Base-by-base conservation (phyloP, 2,888 invertebrate genomes). In the Linyphia triangularis region DNA sequence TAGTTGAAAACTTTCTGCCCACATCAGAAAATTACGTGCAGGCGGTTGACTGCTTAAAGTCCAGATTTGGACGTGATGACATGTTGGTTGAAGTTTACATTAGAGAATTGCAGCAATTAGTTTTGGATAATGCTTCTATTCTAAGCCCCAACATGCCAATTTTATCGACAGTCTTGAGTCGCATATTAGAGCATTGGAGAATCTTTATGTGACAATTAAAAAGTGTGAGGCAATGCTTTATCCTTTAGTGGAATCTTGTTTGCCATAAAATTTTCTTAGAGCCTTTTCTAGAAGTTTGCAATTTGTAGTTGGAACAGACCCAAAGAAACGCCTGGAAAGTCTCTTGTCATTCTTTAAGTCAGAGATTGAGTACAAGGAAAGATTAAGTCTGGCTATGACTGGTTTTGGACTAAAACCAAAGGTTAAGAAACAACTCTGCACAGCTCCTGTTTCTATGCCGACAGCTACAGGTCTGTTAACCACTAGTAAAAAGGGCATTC, bases 211-310 rank as follows among this genome's bases (percentile, higher is more conserved):
- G 9, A 85, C 88, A 16, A 37, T 5, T 7, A 85, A 90, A 59
- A 26, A 67, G 84, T 78, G n/a, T 26, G 84, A 63, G 2, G 28
- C 65, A 2, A 82, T 89, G 67, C 40, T 90, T 6, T 90, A 75
- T 65, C 86, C 86, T 13, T 13, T 92, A 6, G 91, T 92, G 22
- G 92, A 92, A 75, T 92, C 91, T 1, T n/a, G n/a, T n/a, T n/a
- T n/a, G n/a, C n/a, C n/a, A n/a, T n/a, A n/a, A n/a, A n/a, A n/a
- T n/a, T n/a, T n/a, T n/a, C n/a, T n/a, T n/a, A n/a, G n/a, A n/a
- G n/a, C n/a, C n/a, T n/a, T n/a, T n/a, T n/a, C n/a, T n/a, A n/a
- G n/a, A n/a, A n/a, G n/a, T n/a, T n/a, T n/a, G n/a, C n/a, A n/a
- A n/a, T n/a, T n/a, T n/a, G n/a, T n/a, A n/a, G n/a, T n/a, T n/a